Base-by-base conservation (phyloP, 2,113 vertebrate species). In the Actinemys pallida region DNA sequence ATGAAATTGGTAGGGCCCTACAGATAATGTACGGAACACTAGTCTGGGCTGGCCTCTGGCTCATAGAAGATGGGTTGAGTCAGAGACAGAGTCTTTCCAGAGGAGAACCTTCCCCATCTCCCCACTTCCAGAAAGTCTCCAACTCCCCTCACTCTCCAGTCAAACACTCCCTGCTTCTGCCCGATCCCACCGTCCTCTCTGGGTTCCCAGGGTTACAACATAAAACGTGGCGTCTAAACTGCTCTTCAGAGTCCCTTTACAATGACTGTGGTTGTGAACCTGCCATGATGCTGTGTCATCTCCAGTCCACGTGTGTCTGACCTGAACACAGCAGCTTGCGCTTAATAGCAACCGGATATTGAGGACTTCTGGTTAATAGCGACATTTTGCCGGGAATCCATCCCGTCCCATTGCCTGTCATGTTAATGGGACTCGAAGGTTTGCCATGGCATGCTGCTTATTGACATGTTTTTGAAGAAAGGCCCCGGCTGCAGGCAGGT, bases 231-330 rank as follows among this genome's bases (percentile, higher is more conserved):
- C 16, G 12, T 25, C 42, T 27, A 4, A 13, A 78, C 13, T 25
- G 25, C 75, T 47, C 42, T 47, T 78, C 25, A 76, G 42, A 27
- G 72, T 47, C 39, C 16, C 20, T 45, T 76, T 45, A 29, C 25
- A 78, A 27, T 47, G 75, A 78, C 75, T 45, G 24, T 27, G 11
- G 42, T 16, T 78, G 42, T 47, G 13, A 78, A 47, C 2, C 75
- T 78, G 11, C 25, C 42, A 47, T 78, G 10, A 42, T 8, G 9
- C n/a, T 1, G 11, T 49, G 78, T 59, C 52, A 4, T 27, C 81
- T 29, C 10, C 1, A 13, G 8, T 2, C 39, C 1, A 0, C 3
- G 1, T 1, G 4, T 35, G 56, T 35, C 8, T 90, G 29, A 65
- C 86, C 12, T 45, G 6, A 1, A 0, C 0, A 1, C 57, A 79